Evolutionary conservation across 2,888 invertebrate genomes (phyloP), one percentile per base, ranked within the genome.

Genomic region (Peribatodes rhomboidaria): DNA sequence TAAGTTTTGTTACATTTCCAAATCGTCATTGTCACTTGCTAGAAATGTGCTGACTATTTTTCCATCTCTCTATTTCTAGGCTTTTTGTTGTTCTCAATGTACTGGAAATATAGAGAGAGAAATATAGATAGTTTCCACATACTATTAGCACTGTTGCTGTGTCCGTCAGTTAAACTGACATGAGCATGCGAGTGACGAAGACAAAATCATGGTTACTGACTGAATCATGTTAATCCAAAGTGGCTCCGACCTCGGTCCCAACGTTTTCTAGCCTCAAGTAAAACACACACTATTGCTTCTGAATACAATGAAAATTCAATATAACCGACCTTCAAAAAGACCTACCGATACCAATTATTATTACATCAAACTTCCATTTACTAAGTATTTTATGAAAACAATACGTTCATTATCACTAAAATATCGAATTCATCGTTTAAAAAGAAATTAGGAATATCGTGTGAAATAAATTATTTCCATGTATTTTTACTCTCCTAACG

Each of bases 1-100:
- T 96, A 83, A 94, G 94, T 90, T 3, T 13, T 41, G n/a, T n/a
- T n/a, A n/a, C n/a, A n/a, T n/a, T n/a, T 10, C 6, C n/a, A 10
- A 20, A 20, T 1, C 10, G 14, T 42, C 6, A n/a, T 13, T n/a
- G 13, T 37, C 1, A 37, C 37, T n/a, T 37, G 3, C 37, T 27
- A 4, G 27, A 27, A 27, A 4, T 27, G 27, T 4, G 6, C 27
- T 4, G 27, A 4, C 2, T 27, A 7, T 11, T 35, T 35, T 35
- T 9, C 11, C n/a, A n/a, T n/a, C n/a, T n/a, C n/a, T n/a, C n/a
- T n/a, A n/a, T n/a, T n/a, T n/a, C n/a, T n/a, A n/a, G n/a, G n/a
- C n/a, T n/a, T n/a, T n/a, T n/a, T n/a, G n/a, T n/a, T n/a, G n/a
- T n/a, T n/a, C n/a, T n/a, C n/a, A n/a, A n/a, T n/a, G n/a, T n/a